Evolutionary conservation across 2,113 vertebrate species (phyloP).

Genomic region (Okapia johnstoni): DNA sequence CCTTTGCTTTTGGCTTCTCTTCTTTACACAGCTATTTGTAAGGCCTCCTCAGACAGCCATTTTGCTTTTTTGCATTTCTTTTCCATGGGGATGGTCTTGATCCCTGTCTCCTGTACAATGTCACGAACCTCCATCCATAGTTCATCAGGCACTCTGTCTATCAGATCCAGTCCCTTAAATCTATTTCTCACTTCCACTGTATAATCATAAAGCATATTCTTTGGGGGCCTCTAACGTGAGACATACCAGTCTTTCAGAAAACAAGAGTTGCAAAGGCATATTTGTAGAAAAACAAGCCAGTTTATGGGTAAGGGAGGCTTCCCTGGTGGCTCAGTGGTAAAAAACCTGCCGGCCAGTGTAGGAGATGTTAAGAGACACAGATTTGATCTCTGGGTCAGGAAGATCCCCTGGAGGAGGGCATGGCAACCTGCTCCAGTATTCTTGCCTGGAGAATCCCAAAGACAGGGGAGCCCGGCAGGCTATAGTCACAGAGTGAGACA

Average conservation of each 20-base stretch:
- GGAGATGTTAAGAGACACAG: background rate
- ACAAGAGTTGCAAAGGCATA: background rate
- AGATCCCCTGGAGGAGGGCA: background rate
- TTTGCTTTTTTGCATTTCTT: too few species aligned
- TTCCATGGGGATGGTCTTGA: too few species aligned
- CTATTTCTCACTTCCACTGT: too few species aligned
- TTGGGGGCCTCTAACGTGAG: background rate
- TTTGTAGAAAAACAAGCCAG: background rate
- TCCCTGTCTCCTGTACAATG: too few species aligned
- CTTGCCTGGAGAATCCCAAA: background rate
- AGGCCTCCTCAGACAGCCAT: too few species aligned
- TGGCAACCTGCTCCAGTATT: background rate
- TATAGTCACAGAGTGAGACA: background rate
- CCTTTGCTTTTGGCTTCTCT: too few species aligned
- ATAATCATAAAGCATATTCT: background rate
- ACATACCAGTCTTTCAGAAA: background rate
- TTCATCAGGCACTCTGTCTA: too few species aligned
- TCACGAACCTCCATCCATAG: too few species aligned
- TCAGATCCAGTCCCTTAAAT: too few species aligned
- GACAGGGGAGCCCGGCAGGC: background rate
- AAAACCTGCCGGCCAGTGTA: background rate
- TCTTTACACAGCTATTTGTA: too few species aligned
- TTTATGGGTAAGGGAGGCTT: background rate
- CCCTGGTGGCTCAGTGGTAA: background rate
- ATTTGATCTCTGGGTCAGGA: background rate